Evolutionary conservation across 1,140 invertebrate genomes (phyloP).

Genomic region (Drosophila sechellia): DNA sequence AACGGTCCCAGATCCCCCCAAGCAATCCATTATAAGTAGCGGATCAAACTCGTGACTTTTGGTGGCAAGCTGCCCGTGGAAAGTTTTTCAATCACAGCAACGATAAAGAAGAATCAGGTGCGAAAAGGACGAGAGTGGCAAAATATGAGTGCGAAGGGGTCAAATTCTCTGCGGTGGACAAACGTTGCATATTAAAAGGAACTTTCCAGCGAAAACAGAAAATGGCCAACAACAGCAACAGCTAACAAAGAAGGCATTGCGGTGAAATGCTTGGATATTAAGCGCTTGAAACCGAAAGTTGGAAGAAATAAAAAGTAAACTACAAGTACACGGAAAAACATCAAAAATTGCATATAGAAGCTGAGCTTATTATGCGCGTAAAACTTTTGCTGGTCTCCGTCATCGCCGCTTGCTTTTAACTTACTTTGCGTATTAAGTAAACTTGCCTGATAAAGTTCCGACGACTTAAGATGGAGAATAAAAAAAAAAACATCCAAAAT

Average conservation of each 20-base stretch:
- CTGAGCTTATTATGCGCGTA: constrained; percentile 80
- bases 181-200: constrained; percentile 68
- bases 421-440: constrained; percentile 83
- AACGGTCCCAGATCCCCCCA: background rate
- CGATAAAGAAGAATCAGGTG: constrained; percentile 29
- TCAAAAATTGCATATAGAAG: constrained; percentile 58
- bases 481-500: background rate
- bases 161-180: constrained; percentile 36
- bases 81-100: constrained; percentile 73
- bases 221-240: constrained; percentile 3
- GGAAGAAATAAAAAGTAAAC: constrained; percentile 11
- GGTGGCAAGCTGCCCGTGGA: constrained; percentile 26
- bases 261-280: constrained; percentile 32
- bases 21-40: constrained; percentile 13
- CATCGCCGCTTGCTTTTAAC: constrained; percentile 53
- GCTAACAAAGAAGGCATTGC: constrained; percentile 18
- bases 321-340: constrained; percentile 3
- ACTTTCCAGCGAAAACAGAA: constrained; percentile 31
- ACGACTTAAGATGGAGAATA: constrained; percentile 5
- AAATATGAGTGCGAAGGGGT: constrained; percentile 2
- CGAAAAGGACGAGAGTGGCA: background rate
- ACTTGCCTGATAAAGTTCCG: constrained; percentile 78
- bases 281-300: constrained; percentile 67
- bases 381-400: constrained; percentile 58
- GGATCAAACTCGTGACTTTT: constrained; percentile 32